These are phyloP conservation scores for Cataglyphis cursor DNA, from an alignment of 2,888 invertebrate species.

Conservation along the genomic window DNA sequence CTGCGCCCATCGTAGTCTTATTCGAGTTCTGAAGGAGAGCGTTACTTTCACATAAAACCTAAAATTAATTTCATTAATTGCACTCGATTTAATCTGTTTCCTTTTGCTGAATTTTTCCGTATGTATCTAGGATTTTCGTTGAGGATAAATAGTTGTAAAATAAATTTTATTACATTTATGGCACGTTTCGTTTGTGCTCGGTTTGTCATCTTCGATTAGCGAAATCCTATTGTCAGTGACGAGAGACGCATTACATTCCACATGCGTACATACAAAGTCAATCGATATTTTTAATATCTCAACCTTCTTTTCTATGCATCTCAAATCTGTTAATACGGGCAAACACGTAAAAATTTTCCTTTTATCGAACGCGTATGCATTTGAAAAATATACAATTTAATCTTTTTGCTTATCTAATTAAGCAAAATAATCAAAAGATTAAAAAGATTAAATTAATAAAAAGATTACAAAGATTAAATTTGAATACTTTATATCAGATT, in stretches of 20 bases:
- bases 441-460: slow-evolving; percentile 1
- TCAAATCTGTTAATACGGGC: slow-evolving; percentile 24
- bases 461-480: slow-evolving; percentile 7
- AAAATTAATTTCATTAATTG: slow-evolving; percentile 35
- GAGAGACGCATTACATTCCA: background rate
- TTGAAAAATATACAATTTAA: background rate
- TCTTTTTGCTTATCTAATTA: background rate
- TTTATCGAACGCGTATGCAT: background rate
- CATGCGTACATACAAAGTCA: slow-evolving; percentile 30
- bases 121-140: background rate
- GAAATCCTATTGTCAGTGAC: slow-evolving; percentile 9
- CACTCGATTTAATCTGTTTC: slow-evolving; percentile 15
- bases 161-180: slow-evolving; percentile 9
- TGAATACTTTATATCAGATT: background rate
- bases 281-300: slow-evolving; percentile 39
- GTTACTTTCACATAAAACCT: slow-evolving; percentile 31
- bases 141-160: background rate
- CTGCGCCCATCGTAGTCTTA: slow-evolving; percentile 45
- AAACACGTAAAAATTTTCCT: background rate
- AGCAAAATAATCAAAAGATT: background rate
- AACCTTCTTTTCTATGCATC: slow-evolving; percentile 27
- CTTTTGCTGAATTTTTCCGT: slow-evolving; percentile 4
- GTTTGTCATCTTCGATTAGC: slow-evolving; percentile 12
- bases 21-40: slow-evolving; percentile 25
- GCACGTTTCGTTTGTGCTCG: background rate